These are phyloP conservation scores for Cartodere bifasciata DNA, from an alignment of 2,888 invertebrate species.

Conservation along the genomic window DNA sequence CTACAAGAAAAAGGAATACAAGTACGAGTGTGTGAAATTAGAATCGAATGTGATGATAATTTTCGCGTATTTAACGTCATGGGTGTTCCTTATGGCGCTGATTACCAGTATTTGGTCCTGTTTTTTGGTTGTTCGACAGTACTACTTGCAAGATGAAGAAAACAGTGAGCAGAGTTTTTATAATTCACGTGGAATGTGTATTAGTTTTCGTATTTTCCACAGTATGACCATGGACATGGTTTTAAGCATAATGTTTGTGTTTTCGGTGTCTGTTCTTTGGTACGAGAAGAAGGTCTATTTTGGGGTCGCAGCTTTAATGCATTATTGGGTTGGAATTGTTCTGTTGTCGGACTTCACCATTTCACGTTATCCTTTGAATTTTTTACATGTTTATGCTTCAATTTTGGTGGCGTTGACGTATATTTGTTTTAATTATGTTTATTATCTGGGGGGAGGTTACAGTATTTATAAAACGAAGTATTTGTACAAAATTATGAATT, in stretches of 20 bases:
- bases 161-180: too few species aligned
- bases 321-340: slow-evolving; percentile 6
- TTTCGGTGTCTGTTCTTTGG: slow-evolving; percentile 8
- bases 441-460: slow-evolving; percentile 6
- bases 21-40: too few species aligned
- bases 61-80: too few species aligned
- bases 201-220: too few species aligned
- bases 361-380: slow-evolving; percentile 7
- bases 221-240: slow-evolving; percentile 7
- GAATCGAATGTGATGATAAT: too few species aligned
- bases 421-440: slow-evolving; percentile 4
- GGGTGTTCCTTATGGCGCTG: too few species aligned
- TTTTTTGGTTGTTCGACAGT: too few species aligned
- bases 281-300: slow-evolving; percentile 6
- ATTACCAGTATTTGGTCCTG: too few species aligned
- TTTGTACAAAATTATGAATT: slow-evolving; percentile 7
- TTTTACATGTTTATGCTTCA: slow-evolving; percentile 6
- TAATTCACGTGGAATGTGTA: too few species aligned
- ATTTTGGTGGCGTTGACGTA: background rate
- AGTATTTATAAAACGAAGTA: slow-evolving; percentile 4
- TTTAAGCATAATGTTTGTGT: slow-evolving; percentile 4
- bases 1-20: too few species aligned
- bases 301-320: slow-evolving; percentile 7
- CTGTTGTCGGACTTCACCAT: slow-evolving; percentile 9
- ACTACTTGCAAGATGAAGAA: too few species aligned